Evolutionary conservation across 2,113 vertebrate species (phyloP).

Genomic region (Peromyscus californicus): DNA sequence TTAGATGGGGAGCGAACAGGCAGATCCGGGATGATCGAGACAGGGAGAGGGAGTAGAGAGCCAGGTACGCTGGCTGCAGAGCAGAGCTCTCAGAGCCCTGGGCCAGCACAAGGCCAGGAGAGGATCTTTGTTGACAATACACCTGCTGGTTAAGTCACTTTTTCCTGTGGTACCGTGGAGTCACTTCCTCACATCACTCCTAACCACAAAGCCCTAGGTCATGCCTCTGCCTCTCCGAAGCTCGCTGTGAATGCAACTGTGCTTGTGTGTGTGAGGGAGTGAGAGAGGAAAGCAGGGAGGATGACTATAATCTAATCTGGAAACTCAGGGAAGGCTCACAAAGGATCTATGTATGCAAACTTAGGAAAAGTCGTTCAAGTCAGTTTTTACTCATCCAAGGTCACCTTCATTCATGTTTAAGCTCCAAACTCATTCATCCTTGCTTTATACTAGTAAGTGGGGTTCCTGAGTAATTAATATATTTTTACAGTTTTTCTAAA

Average conservation of each 20-base stretch:
- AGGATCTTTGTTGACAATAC: background rate
- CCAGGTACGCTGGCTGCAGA: fast-evolving
- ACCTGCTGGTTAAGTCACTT: background rate
- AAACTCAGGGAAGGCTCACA: background rate
- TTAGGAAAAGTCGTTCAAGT: background rate
- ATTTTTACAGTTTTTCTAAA: background rate
- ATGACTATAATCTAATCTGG: background rate
- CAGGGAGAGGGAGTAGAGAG: background rate
- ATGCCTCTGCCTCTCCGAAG: background rate
- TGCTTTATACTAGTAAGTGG: background rate
- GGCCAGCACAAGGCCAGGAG: background rate
- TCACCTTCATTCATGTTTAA: background rate
- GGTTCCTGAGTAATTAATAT: background rate
- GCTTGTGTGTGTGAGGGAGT: too few relatives aligned
- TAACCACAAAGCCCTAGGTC: background rate
- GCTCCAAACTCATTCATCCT: background rate
- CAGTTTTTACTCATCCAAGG: background rate
- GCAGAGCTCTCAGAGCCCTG: fast-evolving
- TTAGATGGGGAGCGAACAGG: background rate
- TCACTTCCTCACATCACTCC: background rate
- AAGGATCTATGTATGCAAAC: background rate
- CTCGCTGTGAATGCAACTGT: background rate
- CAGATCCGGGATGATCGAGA: background rate
- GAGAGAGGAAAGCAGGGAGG: background rate
- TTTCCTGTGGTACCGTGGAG: background rate